Evolutionary conservation across 2,888 invertebrate genomes (phyloP), one percentile per base, ranked within the genome.

Genomic region (Ophion obscuratus): DNA sequence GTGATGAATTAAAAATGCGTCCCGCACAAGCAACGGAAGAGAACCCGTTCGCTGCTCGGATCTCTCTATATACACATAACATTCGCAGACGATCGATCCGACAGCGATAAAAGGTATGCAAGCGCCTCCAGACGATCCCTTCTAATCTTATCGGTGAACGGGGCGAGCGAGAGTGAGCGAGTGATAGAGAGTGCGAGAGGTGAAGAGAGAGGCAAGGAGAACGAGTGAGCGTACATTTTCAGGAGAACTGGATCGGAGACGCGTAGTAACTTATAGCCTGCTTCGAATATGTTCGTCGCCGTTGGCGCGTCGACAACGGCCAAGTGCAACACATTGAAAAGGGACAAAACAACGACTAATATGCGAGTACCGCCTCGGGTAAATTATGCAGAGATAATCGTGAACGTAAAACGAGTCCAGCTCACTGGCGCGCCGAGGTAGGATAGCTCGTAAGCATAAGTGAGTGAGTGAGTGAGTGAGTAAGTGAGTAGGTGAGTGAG

Each of bases 341-440:
- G 71, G 40, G 66, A 76, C 17, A 53, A 75, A 76, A 79, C 75
- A 85, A 71, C 61, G 67, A 73, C 85, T 83, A 85, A 85, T 83
- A 80, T 85, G 83, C 85, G 79, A 66, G 80, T 80, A 83, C 59
- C 27, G 85, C 79, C 83, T 53, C 11, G 24, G 85, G 82, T 85
- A 76, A 83, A 85, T 85, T 85, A 83, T 83, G 85, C 83, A 85
- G 79, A 85, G 83, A 79, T 80, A 85, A 85, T 85, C 83, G 80
- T 62, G 80, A 83, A 80, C 71, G 76, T 77, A 83, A 85, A 83
- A 80, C 83, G 80, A 83, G 75, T 76, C 85, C 70, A 74, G 64
- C 71, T 70, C 47, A 61, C 47, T 47, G 47, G 62, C 62, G 62
- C 62, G 47, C 40, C 53, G 70, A 36, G 27, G 31, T 31, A 70